A percentile compares a stretch with the other conserved stretches of the same genome.
These are phyloP conservation scores for Agonum fuliginosum DNA, from an alignment of 2,888 invertebrate genomes.

Conservation along the genomic window DNA sequence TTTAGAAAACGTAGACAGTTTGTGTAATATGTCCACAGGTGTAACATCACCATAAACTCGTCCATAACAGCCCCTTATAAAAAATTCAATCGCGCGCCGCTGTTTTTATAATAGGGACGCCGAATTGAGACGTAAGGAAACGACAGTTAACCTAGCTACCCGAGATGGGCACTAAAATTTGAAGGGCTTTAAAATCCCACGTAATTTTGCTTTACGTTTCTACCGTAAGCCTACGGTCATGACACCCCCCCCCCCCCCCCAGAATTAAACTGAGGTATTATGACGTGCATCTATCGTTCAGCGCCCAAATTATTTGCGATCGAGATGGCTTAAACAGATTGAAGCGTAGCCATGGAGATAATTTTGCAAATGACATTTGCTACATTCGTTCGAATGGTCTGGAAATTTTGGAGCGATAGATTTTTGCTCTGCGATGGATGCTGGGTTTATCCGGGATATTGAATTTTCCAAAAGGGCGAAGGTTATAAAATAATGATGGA, in stretches of 20 bases:
- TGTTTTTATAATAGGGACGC: slow-evolving; percentile 3
- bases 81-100: slow-evolving; percentile 21
- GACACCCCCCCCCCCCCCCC: neutral
- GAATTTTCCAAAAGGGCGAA: no score
- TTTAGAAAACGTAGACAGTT: neutral
- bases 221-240: slow-evolving; percentile 40
- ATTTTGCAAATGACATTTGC: neutral
- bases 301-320: neutral
- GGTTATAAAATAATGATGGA: no score
- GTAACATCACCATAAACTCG: neutral
- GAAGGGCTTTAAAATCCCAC: slow-evolving; percentile 34
- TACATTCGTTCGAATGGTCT: no score
- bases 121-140: slow-evolving; percentile 31
- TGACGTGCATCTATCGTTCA: neutral
- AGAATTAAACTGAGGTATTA: neutral
- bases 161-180: slow-evolving; percentile 41
- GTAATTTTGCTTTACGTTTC: slow-evolving; percentile 50
- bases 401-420: no score
- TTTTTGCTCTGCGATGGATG: no score
- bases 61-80: slow-evolving; percentile 29
- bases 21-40: slow-evolving; percentile 17
- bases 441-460: no score
- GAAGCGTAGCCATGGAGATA: neutral
- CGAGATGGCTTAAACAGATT: neutral
- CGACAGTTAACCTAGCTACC: slow-evolving; percentile 33